These are phyloP conservation scores for Athalia cordata DNA, from an alignment of 2,888 invertebrate species.

Conservation along the genomic window DNA sequence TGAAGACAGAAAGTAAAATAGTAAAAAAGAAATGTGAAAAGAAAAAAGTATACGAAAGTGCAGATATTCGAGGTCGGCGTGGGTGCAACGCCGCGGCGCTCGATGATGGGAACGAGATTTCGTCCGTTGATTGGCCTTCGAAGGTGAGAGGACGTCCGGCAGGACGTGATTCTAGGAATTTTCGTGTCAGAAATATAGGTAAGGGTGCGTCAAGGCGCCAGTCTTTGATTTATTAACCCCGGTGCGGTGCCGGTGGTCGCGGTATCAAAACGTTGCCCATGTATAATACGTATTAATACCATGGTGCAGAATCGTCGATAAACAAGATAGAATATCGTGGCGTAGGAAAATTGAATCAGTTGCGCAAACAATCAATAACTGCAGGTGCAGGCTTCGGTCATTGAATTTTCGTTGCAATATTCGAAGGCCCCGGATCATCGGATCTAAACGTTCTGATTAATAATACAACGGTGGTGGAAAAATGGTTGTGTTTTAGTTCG, in stretches of 20 bases:
- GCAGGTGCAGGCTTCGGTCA: no score
- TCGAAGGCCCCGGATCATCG: no score
- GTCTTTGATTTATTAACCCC: constrained; percentile 39
- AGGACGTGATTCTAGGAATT: constrained; percentile 56
- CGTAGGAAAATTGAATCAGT: no score
- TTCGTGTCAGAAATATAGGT: constrained; percentile 46
- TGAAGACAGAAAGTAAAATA: no score
- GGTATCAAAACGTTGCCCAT: no score
- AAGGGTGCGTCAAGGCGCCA: constrained; percentile 39
- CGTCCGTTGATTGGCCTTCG: constrained; percentile 56
- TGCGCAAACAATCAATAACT: no score
- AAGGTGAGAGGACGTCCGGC: constrained; percentile 48
- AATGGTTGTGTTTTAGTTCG: constrained; percentile 13
- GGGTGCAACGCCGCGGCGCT: constrained; percentile 3
- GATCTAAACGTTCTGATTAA: no score
- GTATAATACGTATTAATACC: no score
- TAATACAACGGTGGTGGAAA: neutral
- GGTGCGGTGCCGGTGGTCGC: neutral
- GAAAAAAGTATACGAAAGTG: neutral
- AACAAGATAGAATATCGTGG: no score
- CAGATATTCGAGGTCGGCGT: neutral
- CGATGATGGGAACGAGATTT: constrained; percentile 54
- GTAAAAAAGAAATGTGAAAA: no score
- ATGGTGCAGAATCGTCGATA: no score
- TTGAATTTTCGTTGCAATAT: no score